Evolutionary conservation across 2,888 invertebrate species (phyloP), one percentile per base, ranked within the genome.

Genomic region (Caenorhabditis japonica): DNA sequence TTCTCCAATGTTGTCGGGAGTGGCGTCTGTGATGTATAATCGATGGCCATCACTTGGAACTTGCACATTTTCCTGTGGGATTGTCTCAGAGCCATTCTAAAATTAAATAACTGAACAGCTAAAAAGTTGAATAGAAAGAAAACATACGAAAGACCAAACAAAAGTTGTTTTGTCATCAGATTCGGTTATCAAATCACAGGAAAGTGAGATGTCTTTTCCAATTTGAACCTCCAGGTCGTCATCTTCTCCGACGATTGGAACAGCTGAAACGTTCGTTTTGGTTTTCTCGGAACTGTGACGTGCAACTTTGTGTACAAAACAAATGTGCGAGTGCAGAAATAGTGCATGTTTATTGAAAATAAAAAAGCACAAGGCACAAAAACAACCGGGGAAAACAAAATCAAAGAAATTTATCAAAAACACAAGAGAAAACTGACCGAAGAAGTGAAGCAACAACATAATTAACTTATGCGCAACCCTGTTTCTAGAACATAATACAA

Each of bases 131-230:
- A 41, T 7, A 27, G 1, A 12, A n/a, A 10, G n/a, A 23, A 5
- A 46, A 66, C 84, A 46, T 55, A 85, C 85, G 34, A 81, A 75
- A 21, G 81, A 77, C 86, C 86, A 86, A 4, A 76, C 77, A 68
- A 83, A 77, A 5, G 80, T 77, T 10, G 84, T 79, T 21, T 76
- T 79, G 7, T 75, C 80, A 49, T 80, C 81, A 33, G 77, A 78
- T 36, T 79, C 81, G 12, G 83, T 78, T 39, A 79, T 52, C 10
- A 80, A 53, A 23, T 86, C 84, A 58, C 87, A 87, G 17, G 78
- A 79, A 34, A 87, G 53, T 1, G 86, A 84, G 4, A 79, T 76
- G 5, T 84, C 72, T 38, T 85, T 83, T 27, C 85, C 87, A 15
- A 52, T 51, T 2, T 74, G 49, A 2, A 82, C 79, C 36, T 85